Conservation (phyloP, 2,888 invertebrate species). For the Hylaea fasciaria region DNA sequence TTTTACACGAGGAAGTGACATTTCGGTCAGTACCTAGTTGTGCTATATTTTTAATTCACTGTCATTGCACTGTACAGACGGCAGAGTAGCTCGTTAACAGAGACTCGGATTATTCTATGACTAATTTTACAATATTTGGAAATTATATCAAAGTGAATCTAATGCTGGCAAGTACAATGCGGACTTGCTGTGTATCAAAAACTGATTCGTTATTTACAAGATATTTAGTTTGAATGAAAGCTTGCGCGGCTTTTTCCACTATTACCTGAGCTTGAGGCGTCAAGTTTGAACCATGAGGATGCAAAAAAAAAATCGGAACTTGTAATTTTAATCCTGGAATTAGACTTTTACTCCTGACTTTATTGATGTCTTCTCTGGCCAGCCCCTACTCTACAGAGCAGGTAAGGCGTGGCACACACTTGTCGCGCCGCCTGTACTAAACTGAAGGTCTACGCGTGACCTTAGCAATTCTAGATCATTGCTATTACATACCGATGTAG, state of each 20-base stretch:
- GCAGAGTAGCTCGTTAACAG: constrained; percentile 16
- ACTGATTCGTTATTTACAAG: no score
- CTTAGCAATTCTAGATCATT: constrained; percentile 34
- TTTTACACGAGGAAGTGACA: constrained; percentile 65
- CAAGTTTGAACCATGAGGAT: no score
- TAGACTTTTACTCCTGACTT: no score
- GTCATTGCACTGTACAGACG: constrained; percentile 16
- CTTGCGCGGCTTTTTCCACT: no score
- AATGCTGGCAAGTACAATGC: no score
- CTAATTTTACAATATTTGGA: neutral
- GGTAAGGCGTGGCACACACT: constrained; percentile 39
- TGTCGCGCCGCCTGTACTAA: constrained; percentile 32
- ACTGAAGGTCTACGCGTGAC: constrained; percentile 40
- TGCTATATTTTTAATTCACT: constrained; percentile 26
- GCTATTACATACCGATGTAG: constrained; percentile 22
- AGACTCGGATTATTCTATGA: constrained; percentile 2
- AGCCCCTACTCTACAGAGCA: constrained; percentile 24
- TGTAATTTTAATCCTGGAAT: no score
- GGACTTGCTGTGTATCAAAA: no score
- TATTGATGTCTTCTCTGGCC: constrained; percentile 4
- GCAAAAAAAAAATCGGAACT: no score
- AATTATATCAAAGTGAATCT: no score
- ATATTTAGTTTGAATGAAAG: no score
- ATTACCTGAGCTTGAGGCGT: no score
- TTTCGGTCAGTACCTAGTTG: constrained; percentile 47